Conservation (phyloP, 2,888 invertebrate species). For the Frankliniella fusca region DNA sequence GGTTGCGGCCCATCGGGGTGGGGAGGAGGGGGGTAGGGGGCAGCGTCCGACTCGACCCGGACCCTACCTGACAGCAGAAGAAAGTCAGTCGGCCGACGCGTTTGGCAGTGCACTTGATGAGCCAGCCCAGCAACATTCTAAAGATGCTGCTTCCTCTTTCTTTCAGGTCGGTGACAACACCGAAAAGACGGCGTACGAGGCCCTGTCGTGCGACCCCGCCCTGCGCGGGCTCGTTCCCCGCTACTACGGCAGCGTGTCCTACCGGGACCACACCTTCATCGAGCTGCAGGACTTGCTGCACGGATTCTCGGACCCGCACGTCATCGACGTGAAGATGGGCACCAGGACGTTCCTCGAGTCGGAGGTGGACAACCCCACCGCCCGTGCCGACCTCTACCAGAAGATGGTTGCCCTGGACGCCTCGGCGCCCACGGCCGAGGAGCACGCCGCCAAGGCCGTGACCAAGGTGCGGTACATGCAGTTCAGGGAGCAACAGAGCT, state of each 20-base stretch:
- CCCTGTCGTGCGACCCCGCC: slow-evolving; percentile 62
- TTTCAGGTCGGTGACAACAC: slow-evolving; percentile 55
- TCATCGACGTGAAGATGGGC: slow-evolving; percentile 98
- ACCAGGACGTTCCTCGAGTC: slow-evolving; percentile 91
- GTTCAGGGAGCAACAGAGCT: slow-evolving; percentile 89
- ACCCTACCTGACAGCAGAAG: background rate
- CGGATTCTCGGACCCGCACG: slow-evolving; percentile 85
- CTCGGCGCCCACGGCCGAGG: slow-evolving; percentile 76
- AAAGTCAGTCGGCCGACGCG: background rate
- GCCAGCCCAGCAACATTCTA: background rate
- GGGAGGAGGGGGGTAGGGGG: background rate
- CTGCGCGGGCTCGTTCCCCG: slow-evolving; percentile 44
- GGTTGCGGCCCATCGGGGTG: background rate
- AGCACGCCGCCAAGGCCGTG: slow-evolving; percentile 75
- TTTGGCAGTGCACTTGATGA: background rate
- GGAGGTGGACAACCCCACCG: slow-evolving; percentile 83
- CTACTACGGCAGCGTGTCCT: slow-evolving; percentile 78
- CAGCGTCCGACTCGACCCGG: background rate
- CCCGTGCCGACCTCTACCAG: slow-evolving; percentile 82
- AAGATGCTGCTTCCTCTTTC: no score
- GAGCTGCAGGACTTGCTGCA: slow-evolving; percentile 91
- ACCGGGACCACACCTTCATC: slow-evolving; percentile 78
- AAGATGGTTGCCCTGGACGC: slow-evolving; percentile 94
- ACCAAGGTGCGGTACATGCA: slow-evolving; percentile 97
- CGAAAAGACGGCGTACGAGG: slow-evolving; percentile 74